Base-by-base conservation (phyloP, 2,888 invertebrate species). In the Ommatoiulus sabulosus region DNA sequence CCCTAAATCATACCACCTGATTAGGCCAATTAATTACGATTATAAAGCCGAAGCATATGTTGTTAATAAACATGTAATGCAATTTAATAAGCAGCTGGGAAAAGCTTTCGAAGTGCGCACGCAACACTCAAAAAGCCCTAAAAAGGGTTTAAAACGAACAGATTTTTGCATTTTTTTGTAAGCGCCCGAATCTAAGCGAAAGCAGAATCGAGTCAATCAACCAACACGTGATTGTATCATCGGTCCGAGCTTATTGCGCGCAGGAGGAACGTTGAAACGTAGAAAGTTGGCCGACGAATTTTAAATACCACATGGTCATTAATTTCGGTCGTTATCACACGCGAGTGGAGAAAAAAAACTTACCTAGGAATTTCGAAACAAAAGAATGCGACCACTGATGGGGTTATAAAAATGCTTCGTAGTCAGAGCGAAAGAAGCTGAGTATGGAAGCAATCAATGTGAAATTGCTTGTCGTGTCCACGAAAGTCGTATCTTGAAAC, bases 1-100 rank as follows among this genome's bases (percentile, higher is more conserved):
- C 80, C 2, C 72, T 24, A 10, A 15, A 15, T 80, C 80, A 12
- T 80, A 35, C 35, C 80, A 80, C 35, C 80, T 80, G 80, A 80
- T 80, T 43, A 35, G 35, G 80, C 80, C 35, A 80, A 80, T 80
- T 80, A 80, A 80, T 80, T 80, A 80, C 35, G 35, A 80, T 80
- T 80, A 80, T 80, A 43, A 80, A 35, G 35, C 35, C 80, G 12
- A 72, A 80, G 80, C 80, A 80, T 80, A 5, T 15, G 80, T 15
- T 80, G 80, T 80, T 80, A 80, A 80, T 80, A 80, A 80, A 80
- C 80, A 24, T 80, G 80, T 80, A 80, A 80, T 80, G 80, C 80
- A 35, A 35, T 80, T 80, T 80, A 80, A 80, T 80, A 43, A 43
- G 80, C 80, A 80, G 80, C 80, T 80, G 80, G 24, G 15, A 72